These are phyloP conservation scores for Brachionus koreanus DNA, from an alignment of 1,140 invertebrate species.

Conservation along the genomic window DNA sequence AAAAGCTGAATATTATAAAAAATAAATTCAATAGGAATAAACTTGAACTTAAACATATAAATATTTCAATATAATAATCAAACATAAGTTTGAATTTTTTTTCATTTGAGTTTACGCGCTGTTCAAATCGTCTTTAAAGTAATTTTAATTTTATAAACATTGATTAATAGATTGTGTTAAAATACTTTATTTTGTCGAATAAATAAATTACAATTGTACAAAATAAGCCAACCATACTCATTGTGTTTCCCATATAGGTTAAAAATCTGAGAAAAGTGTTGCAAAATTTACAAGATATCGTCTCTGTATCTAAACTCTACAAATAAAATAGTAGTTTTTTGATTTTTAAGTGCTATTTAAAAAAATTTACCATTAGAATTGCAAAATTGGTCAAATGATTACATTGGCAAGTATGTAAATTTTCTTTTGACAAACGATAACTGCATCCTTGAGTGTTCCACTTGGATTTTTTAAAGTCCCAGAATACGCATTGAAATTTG, in stretches of 20 bases:
- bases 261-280: not conserved
- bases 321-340: not conserved
- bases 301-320: conserved; percentile 11
- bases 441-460: conserved; percentile 7
- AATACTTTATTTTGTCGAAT: conserved; percentile 16
- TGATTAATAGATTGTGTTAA: not conserved
- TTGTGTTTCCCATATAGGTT: not conserved
- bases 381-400: conserved; percentile 44
- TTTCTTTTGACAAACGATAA: not conserved
- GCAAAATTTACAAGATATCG: conserved; percentile 9
- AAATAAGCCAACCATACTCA: conserved; percentile 23
- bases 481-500: conserved; percentile 33
- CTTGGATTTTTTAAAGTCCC: conserved; percentile 18
- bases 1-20: not conserved
- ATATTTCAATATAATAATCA: conserved; percentile 35
- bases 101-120: not conserved
- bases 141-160: not conserved
- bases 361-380: conserved; percentile 24
- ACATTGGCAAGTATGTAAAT: conserved; percentile 20
- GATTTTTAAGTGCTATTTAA: not conserved
- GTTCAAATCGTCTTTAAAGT: not conserved
- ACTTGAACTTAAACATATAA: not conserved
- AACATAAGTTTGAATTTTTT: conserved; percentile 26
- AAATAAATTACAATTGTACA: not conserved
- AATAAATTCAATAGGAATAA: conserved; percentile 34